A percentile compares a stretch with the other conserved stretches of the same genome.
Evolutionary conservation across 2,888 invertebrate genomes (phyloP).

Genomic region (Stenodema calcarata): DNA sequence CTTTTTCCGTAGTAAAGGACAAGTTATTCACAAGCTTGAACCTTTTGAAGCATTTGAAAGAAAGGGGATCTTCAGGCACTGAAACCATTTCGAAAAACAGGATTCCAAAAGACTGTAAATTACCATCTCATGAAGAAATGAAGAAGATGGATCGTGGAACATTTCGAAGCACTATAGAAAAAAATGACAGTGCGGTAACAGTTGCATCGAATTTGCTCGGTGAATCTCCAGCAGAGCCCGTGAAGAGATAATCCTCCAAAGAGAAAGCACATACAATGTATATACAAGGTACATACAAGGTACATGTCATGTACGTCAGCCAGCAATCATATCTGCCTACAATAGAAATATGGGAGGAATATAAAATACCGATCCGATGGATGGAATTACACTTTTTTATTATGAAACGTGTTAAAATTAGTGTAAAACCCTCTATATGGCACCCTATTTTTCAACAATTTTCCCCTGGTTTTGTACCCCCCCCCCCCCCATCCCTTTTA

Average conservation of each 20-base stretch:
- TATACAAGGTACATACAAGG: not conserved
- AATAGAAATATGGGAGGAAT: not conserved
- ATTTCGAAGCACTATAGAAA: too few species aligned
- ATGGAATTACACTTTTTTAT: too few species aligned
- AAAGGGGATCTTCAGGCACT: not conserved
- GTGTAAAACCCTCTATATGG: too few species aligned
- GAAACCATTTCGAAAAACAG: not conserved
- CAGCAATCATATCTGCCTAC: not conserved
- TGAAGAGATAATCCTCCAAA: not conserved
- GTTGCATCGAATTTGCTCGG: not conserved
- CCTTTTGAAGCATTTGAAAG: not conserved
- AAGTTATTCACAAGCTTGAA: not conserved
- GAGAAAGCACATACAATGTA: not conserved
- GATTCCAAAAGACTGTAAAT: not conserved
- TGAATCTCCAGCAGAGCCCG: not conserved
- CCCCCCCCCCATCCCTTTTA: too few species aligned
- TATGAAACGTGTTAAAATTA: too few species aligned
- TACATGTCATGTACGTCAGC: not conserved
- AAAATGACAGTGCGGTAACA: not conserved
- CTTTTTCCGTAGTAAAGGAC: not conserved
- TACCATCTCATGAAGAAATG: too few species aligned
- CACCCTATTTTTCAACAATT: too few species aligned
- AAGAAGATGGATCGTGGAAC: too few species aligned
- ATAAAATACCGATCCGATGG: too few species aligned
- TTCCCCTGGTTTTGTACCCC: too few species aligned